A percentile compares a stretch with the other conserved stretches of the same genome.
phyloP scores from a whole-genome alignment of 2,113 vertebrate genomes.

The Tupaia tana region DNA sequence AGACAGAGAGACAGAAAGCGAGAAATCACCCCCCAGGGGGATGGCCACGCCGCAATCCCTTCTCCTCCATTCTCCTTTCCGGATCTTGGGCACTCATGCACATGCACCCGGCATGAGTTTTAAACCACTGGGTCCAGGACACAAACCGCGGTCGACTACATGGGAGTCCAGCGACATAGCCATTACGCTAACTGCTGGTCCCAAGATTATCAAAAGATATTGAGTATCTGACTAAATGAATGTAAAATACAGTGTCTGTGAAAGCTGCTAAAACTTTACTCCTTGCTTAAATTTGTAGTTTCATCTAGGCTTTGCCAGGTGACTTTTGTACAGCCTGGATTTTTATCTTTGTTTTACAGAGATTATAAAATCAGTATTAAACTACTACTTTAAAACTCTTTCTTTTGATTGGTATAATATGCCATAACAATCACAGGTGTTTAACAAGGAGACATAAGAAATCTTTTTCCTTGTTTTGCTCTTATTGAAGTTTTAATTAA shows the following conservation, averaged over 20 bases:
- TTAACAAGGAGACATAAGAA: slow-evolving; percentile 86
- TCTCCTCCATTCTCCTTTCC: too few relatives aligned
- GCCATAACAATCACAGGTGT: slow-evolving; percentile 84
- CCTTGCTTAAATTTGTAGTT: slow-evolving; percentile 84
- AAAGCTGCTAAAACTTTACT: slow-evolving; percentile 82
- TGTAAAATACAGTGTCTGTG: slow-evolving; percentile 82
- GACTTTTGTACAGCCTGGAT: slow-evolving; percentile 84
- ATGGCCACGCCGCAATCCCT: too few relatives aligned
- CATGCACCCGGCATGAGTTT: too few relatives aligned
- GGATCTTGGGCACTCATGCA: too few relatives aligned
- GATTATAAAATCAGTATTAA: slow-evolving; percentile 83
- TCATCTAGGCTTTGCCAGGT: slow-evolving; percentile 83
- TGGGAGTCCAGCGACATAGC: too few relatives aligned
- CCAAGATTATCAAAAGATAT: too few relatives aligned
- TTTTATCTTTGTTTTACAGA: slow-evolving; percentile 84
- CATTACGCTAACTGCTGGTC: too few relatives aligned
- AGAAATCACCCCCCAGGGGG: too few relatives aligned
- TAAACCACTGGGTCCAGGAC: too few relatives aligned
- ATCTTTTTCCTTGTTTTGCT: slow-evolving; percentile 85
- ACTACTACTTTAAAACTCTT: slow-evolving; percentile 84
- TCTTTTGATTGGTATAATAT: slow-evolving; percentile 85
- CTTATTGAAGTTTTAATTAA: slow-evolving; percentile 87
- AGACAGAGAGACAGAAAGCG: too few relatives aligned
- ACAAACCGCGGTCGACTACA: too few relatives aligned
- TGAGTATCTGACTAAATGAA: slow-evolving; percentile 85